A percentile compares a stretch with the other conserved stretches of the same genome.
phyloP scores from a whole-genome alignment of 2,888 invertebrate genomes.

The Lasioglossum zephyrum region DNA sequence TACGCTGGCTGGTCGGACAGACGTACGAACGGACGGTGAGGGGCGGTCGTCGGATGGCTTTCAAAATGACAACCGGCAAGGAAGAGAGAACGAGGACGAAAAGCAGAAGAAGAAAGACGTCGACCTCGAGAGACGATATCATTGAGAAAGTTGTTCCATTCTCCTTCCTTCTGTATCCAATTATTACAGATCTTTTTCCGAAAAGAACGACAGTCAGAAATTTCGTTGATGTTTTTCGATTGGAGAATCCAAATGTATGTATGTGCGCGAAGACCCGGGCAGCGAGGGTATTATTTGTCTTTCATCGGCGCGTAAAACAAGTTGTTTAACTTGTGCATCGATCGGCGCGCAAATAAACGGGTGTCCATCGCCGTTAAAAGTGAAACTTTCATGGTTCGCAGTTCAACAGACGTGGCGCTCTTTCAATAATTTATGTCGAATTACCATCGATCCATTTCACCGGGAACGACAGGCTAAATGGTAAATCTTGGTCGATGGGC shows the following conservation, averaged over 20 bases:
- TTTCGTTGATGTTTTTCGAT: not conserved
- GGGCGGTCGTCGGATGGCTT: slow-evolving; percentile 72
- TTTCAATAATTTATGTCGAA: slow-evolving; percentile 50
- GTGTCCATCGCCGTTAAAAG: not conserved
- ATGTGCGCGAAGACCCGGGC: not conserved
- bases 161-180: not conserved
- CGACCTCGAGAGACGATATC: slow-evolving; percentile 39
- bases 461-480: not conserved
- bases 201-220: not conserved
- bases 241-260: not conserved
- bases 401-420: slow-evolving; percentile 10
- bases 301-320: not conserved
- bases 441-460: slow-evolving; percentile 32
- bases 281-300: not conserved
- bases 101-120: slow-evolving; percentile 52
- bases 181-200: not conserved
- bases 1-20: slow-evolving; percentile 64
- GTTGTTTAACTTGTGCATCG: not conserved
- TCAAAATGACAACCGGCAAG: slow-evolving; percentile 74
- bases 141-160: not conserved
- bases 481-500: slow-evolving; percentile 8
- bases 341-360: not conserved
- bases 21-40: slow-evolving; percentile 64
- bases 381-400: not conserved
- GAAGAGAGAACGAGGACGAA: slow-evolving; percentile 24